These are phyloP conservation scores for Amphipyra berbera DNA, from an alignment of 2,888 invertebrate species.

Conservation along the genomic window DNA sequence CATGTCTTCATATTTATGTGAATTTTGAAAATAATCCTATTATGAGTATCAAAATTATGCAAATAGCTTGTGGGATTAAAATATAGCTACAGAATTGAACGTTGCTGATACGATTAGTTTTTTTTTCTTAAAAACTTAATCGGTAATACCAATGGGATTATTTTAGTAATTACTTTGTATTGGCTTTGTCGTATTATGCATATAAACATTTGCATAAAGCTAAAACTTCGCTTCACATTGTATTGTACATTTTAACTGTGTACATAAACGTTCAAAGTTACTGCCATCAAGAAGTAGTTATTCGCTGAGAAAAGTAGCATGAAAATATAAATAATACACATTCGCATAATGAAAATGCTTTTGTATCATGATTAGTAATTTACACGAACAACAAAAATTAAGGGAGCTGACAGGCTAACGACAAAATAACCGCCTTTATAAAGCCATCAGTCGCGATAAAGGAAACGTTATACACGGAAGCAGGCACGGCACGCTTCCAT, in stretches of 20 bases:
- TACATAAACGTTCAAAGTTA: too few species aligned
- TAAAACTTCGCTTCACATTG: too few species aligned
- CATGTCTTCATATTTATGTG: not conserved
- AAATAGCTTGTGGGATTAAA: not conserved
- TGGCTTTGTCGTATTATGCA: too few species aligned
- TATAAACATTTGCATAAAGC: too few species aligned
- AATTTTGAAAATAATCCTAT: not conserved
- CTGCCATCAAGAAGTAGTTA: too few species aligned
- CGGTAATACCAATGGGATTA: too few species aligned
- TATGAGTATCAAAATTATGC: not conserved
- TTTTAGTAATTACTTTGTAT: too few species aligned
- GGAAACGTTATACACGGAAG: conserved; percentile 76
- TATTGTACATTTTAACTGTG: too few species aligned
- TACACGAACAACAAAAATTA: conserved; percentile 66
- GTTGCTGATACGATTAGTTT: not conserved
- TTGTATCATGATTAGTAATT: conserved; percentile 50
- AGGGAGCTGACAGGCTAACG: conserved; percentile 70
- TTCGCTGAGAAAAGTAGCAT: too few species aligned
- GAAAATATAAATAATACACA: too few species aligned
- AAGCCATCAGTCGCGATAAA: conserved; percentile 78
- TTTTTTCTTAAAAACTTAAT: too few species aligned
- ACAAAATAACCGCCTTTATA: conserved; percentile 84
- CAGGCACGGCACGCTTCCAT: conserved; percentile 76
- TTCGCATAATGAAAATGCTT: conserved; percentile 21
- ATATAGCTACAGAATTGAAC: not conserved